Evolutionary conservation across 2,888 invertebrate species (phyloP).

Genomic region (Hemaris fuciformis): DNA sequence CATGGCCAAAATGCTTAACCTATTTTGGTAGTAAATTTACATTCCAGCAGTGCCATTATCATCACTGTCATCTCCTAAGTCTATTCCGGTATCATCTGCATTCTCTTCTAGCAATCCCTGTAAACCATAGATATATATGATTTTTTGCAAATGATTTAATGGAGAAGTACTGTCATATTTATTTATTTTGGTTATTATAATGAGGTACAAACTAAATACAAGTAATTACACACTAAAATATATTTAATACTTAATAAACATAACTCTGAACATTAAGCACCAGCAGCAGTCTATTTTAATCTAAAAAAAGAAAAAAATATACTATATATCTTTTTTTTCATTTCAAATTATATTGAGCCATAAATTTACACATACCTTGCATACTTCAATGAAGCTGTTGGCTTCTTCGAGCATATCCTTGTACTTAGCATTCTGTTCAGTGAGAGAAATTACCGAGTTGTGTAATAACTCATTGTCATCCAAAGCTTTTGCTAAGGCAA

Average conservation of each 20-base stretch:
- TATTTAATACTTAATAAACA: too few relatives aligned
- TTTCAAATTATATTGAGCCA: neutral
- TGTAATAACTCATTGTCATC: neutral
- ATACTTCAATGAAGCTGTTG: slow-evolving; percentile 34
- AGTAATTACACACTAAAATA: neutral
- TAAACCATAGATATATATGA: too few relatives aligned
- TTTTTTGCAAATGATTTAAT: too few relatives aligned
- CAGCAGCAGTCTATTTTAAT: too few relatives aligned
- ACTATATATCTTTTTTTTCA: too few relatives aligned
- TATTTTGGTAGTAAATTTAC: neutral
- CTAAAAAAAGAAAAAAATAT: too few relatives aligned
- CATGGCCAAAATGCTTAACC: neutral
- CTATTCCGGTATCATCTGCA: neutral
- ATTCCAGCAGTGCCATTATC: neutral
- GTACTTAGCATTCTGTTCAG: slow-evolving; percentile 26
- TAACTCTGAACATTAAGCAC: too few relatives aligned
- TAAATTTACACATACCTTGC: slow-evolving; percentile 17
- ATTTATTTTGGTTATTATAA: too few relatives aligned
- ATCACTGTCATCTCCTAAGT: neutral
- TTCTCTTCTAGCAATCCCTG: neutral
- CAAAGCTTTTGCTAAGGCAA: neutral
- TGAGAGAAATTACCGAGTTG: slow-evolving; percentile 22
- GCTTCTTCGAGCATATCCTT: slow-evolving; percentile 31
- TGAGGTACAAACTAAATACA: too few relatives aligned
- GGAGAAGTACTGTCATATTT: too few relatives aligned